Conservation (phyloP, 1,140 invertebrate genomes). For the Thaumetopoea pityocampa region DNA sequence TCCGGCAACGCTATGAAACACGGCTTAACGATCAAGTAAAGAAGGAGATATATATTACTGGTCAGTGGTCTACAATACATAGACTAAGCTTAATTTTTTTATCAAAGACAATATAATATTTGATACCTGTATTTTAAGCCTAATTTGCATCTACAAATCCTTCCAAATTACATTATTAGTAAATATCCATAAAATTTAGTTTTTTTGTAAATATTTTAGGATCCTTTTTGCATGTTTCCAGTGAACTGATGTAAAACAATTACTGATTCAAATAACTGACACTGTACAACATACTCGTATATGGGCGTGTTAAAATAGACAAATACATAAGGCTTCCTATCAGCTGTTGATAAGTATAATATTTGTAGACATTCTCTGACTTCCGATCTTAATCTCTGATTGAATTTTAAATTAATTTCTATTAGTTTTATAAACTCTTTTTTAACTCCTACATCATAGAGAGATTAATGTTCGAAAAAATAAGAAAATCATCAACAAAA, state of each 20-base stretch:
- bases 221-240: too few species aligned
- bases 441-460: constrained; percentile 3
- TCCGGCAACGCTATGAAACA: too few species aligned
- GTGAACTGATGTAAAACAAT: constrained; percentile 11
- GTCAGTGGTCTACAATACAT: too few species aligned
- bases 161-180: constrained; percentile 6
- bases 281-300: constrained; percentile 19
- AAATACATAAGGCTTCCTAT: constrained; percentile 23
- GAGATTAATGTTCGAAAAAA: constrained; percentile 42
- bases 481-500: constrained; percentile 53
- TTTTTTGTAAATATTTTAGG: constrained; percentile 4
- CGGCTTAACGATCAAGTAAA: too few species aligned
- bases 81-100: too few species aligned
- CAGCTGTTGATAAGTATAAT: constrained; percentile 18
- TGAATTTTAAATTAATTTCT: constrained; percentile 21
- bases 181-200: constrained; percentile 11
- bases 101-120: too few species aligned
- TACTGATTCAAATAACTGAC: constrained; percentile 18
- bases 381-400: too few species aligned
- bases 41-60: too few species aligned
- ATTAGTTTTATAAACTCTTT: constrained; percentile 17
- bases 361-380: constrained; percentile 5
- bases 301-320: constrained; percentile 18
- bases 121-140: constrained; percentile 29
- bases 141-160: constrained; percentile 61